Conservation (phyloP, 2,888 invertebrate genomes). For the Galeopsomyia nigrocyanea region DNA sequence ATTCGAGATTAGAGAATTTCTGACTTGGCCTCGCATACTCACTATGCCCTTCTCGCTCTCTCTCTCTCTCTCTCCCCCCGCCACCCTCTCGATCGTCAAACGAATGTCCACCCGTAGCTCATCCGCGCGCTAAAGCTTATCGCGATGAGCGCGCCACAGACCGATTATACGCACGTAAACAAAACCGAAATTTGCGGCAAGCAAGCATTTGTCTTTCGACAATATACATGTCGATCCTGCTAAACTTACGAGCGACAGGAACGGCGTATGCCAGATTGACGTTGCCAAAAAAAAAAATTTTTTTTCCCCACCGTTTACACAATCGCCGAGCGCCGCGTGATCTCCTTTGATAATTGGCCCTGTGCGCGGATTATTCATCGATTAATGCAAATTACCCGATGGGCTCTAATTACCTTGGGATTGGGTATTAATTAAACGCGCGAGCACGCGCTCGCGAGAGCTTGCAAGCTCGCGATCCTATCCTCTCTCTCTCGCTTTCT, state of each 20-base stretch:
- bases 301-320: too few species aligned
- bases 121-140: constrained; percentile 23
- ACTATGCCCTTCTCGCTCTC: too few species aligned
- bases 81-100: constrained; percentile 26
- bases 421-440: constrained; percentile 41
- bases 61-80: background rate
- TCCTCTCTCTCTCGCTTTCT: constrained; percentile 16
- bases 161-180: constrained; percentile 36
- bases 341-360: background rate
- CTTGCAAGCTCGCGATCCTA: too few species aligned
- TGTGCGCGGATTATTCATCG: background rate
- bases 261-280: too few species aligned
- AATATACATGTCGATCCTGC: constrained; percentile 15
- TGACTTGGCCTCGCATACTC: constrained; percentile 9
- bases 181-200: constrained; percentile 36
- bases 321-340: too few species aligned
- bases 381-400: background rate
- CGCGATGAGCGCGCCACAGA: constrained; percentile 18
- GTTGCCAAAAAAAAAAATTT: too few species aligned
- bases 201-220: constrained; percentile 36
- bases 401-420: constrained; percentile 14
- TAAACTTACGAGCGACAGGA: too few species aligned
- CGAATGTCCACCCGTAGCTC: constrained; percentile 35
- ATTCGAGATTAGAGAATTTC: constrained; percentile 42
- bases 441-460: too few species aligned